Percentiles rank a stretch among this genome's conserved stretches.
Conservation (phyloP, 2,888 invertebrate genomes). For the Chymomyza caudatula region DNA sequence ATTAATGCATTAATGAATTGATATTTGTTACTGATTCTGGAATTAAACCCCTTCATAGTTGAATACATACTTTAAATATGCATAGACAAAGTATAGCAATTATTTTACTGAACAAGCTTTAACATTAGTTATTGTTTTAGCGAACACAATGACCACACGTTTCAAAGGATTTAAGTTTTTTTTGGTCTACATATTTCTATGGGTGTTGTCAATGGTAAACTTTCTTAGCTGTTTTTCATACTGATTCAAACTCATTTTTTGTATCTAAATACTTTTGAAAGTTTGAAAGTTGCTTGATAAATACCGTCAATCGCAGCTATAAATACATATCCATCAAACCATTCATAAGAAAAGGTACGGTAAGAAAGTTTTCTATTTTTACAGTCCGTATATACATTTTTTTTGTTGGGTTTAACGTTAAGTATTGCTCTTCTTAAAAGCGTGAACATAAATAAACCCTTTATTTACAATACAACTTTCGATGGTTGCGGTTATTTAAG, state of each 20-base stretch:
- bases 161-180: neutral
- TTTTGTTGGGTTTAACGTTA: neutral
- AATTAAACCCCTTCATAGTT: too few species aligned
- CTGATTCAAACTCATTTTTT: neutral
- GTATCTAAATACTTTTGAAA: neutral
- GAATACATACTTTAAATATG: too few species aligned
- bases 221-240: too few species aligned
- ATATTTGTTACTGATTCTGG: too few species aligned
- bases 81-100: too few species aligned
- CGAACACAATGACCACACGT: neutral
- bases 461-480: slow-evolving; percentile 1
- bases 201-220: slow-evolving; percentile 2
- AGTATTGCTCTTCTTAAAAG: neutral
- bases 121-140: neutral
- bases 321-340: slow-evolving; percentile 6
- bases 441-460: slow-evolving; percentile 3
- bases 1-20: too few species aligned
- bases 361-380: neutral
- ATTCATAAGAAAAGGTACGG: neutral
- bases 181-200: neutral
- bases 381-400: neutral
- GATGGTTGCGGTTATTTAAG: neutral
- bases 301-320: slow-evolving; percentile 8
- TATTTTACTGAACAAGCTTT: too few species aligned
- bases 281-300: slow-evolving; percentile 8